Percentiles rank a stretch among this genome's conserved stretches.
Conservation (phyloP, 2,797 vertebrate species). For the Rhinichthys osculus region DNA sequence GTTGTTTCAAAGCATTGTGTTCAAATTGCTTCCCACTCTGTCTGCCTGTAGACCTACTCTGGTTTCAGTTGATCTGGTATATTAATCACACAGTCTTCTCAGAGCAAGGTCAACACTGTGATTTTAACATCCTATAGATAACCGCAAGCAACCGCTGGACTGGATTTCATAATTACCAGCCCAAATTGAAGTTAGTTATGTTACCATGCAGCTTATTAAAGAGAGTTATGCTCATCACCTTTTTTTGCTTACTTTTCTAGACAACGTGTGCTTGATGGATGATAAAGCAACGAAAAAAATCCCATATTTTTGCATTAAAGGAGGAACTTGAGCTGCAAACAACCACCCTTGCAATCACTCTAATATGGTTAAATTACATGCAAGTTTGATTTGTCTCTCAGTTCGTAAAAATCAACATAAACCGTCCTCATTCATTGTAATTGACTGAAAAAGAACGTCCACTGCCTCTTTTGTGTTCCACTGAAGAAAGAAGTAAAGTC, state of each 20-base stretch:
- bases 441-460: background rate
- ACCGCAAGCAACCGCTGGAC: constrained; percentile 30
- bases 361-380: background rate
- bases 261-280: background rate
- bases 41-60: constrained; percentile 45
- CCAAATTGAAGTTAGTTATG: constrained; percentile 26
- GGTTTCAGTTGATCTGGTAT: constrained; percentile 40
- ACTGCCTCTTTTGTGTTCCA: background rate
- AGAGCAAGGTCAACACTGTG: constrained; percentile 51
- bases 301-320: background rate
- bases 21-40: constrained; percentile 43
- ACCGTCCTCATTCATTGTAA: background rate
- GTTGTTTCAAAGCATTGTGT: constrained; percentile 55
- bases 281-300: background rate
- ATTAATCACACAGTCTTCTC: constrained; percentile 35
- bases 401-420: too few species aligned
- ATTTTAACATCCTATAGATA: constrained; percentile 29
- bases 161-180: constrained; percentile 14
- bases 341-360: background rate
- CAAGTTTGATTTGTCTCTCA: background rate
- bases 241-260: background rate
- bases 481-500: constrained; percentile 5
- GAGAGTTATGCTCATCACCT: background rate
- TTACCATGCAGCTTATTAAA: background rate
- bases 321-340: background rate